Conservation (phyloP, 2,888 invertebrate species). For the Andrena chrysosceles region DNA sequence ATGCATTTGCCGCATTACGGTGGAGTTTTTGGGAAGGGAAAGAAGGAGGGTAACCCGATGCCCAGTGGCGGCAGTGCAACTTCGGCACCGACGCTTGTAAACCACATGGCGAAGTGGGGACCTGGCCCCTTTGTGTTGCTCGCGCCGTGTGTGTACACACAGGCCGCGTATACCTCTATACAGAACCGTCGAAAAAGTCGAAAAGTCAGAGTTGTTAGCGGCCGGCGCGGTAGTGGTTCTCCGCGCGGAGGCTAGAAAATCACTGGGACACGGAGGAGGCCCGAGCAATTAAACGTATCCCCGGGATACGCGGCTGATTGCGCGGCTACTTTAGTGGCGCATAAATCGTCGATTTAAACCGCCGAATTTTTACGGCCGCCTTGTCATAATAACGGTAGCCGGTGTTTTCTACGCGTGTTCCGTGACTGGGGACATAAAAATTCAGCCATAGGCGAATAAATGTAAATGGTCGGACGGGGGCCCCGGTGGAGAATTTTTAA, state of each 20-base stretch:
- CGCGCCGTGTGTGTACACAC: constrained; percentile 11
- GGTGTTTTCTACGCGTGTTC: constrained; percentile 55
- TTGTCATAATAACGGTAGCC: constrained; percentile 63
- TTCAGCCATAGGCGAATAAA: constrained; percentile 47
- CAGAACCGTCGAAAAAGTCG: neutral
- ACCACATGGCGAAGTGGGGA: constrained; percentile 60
- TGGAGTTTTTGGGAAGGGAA: constrained; percentile 58
- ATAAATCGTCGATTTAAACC: constrained; percentile 59
- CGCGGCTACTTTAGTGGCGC: constrained; percentile 38
- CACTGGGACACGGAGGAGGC: neutral
- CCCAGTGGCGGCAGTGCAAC: constrained; percentile 68
- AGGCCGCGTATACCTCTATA: neutral
- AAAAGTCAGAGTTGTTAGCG: constrained; percentile 30
- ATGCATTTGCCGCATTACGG: constrained; percentile 75
- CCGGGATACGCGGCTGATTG: constrained; percentile 33
- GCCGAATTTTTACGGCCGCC: constrained; percentile 58
- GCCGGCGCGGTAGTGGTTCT: neutral
- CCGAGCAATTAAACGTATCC: constrained; percentile 40
- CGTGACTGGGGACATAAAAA: constrained; percentile 51
- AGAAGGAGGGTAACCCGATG: constrained; percentile 76
- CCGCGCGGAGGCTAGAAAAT: constrained; percentile 28
- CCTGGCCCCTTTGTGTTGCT: constrained; percentile 28
- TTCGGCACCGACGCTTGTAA: constrained; percentile 60
- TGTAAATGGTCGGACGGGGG: constrained; percentile 49
- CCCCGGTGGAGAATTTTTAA: constrained; percentile 45